Percentiles rank a stretch among this genome's conserved stretches.
These are phyloP conservation scores for Ochropleura leucogaster DNA, from an alignment of 2,888 invertebrate genomes.

Conservation along the genomic window DNA sequence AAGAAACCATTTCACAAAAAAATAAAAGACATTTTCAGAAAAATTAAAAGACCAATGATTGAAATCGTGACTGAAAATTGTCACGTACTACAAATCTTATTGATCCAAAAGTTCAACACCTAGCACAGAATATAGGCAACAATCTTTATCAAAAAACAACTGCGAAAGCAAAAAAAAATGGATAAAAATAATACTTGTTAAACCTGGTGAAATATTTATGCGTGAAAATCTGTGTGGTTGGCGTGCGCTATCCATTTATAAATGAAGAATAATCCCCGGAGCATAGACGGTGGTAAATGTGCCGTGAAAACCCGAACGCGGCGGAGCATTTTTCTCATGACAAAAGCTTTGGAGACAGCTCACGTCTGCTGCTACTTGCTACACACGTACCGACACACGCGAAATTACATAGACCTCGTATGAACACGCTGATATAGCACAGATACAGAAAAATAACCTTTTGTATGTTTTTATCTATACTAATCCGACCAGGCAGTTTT, in stretches of 20 bases:
- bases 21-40: slow-evolving; percentile 17
- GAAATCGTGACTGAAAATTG: slow-evolving; percentile 45
- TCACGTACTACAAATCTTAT: slow-evolving; percentile 39
- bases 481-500: slow-evolving; percentile 22
- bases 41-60: slow-evolving; percentile 30
- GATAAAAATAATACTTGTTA: slow-evolving; percentile 69
- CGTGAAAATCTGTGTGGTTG: slow-evolving; percentile 81
- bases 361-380: slow-evolving; percentile 74
- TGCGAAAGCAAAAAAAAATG: slow-evolving; percentile 33
- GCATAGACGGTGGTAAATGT: slow-evolving; percentile 85
- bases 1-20: slow-evolving; percentile 18
- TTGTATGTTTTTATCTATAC: slow-evolving; percentile 37
- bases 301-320: slow-evolving; percentile 86
- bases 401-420: slow-evolving; percentile 59
- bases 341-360: slow-evolving; percentile 83
- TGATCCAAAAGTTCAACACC: slow-evolving; percentile 30
- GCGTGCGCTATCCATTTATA: slow-evolving; percentile 85
- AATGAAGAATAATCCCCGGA: slow-evolving; percentile 84
- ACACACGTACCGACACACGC: slow-evolving; percentile 66
- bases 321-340: slow-evolving; percentile 84
- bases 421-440: slow-evolving; percentile 45
- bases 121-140: slow-evolving; percentile 1
- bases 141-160: slow-evolving; percentile 18
- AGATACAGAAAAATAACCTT: slow-evolving; percentile 41
- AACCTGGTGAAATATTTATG: slow-evolving; percentile 75